Evolutionary conservation across 2,113 vertebrate species (phyloP).

Genomic region (Corythoichthys haematopterus): DNA sequence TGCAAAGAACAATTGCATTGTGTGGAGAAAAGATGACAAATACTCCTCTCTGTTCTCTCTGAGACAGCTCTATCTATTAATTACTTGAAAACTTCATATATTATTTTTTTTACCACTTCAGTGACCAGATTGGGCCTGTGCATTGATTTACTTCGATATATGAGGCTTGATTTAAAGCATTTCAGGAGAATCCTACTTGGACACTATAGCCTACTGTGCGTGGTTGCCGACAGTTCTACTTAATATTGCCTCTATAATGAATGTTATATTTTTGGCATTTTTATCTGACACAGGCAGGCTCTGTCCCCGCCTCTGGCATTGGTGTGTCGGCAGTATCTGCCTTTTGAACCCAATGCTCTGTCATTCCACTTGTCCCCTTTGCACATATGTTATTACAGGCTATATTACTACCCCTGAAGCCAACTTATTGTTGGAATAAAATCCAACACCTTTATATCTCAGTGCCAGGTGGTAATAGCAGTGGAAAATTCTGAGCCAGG

Average conservation of each 20-base stretch:
- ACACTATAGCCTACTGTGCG: not conserved
- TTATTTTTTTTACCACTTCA: slow-evolving; percentile 61
- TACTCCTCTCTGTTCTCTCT: slow-evolving; percentile 57
- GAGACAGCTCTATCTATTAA: slow-evolving; percentile 69
- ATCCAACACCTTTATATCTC: not conserved
- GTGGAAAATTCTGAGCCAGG: not conserved
- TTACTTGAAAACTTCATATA: slow-evolving; percentile 70
- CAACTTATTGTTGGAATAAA: not conserved
- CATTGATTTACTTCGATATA: slow-evolving; percentile 18
- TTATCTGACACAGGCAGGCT: not conserved
- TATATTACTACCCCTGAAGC: not conserved
- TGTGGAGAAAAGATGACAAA: slow-evolving; percentile 71
- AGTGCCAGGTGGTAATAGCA: not conserved
- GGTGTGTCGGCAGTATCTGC: slow-evolving; percentile 2
- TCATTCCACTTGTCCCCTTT: slow-evolving; percentile 1
- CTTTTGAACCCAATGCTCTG: not conserved
- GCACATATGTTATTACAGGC: not conserved
- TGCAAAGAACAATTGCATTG: slow-evolving; percentile 72
- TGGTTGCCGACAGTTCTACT: not conserved
- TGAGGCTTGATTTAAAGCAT: slow-evolving; percentile 6
- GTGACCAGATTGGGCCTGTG: slow-evolving; percentile 50
- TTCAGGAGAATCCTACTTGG: not conserved
- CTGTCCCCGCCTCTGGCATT: not conserved
- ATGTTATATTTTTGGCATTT: not conserved
- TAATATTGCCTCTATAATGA: not conserved